A percentile compares a stretch with the other conserved stretches of the same genome.
These are phyloP conservation scores for Alloplasta piceator DNA, from an alignment of 2,888 invertebrate genomes.

Conservation along the genomic window DNA sequence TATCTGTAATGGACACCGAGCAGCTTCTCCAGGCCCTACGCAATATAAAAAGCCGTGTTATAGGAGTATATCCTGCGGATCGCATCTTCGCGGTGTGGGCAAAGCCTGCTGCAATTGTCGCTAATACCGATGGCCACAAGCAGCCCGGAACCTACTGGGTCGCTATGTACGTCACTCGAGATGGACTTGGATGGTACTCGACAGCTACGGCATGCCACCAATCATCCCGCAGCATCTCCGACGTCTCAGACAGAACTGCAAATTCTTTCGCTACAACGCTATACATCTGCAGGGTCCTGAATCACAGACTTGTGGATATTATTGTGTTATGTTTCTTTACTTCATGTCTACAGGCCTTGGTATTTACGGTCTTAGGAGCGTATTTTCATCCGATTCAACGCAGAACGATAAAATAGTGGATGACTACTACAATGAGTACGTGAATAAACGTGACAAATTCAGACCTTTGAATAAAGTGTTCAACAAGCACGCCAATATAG, in stretches of 20 bases:
- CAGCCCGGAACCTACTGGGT: constrained; percentile 44
- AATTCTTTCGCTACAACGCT: not conserved
- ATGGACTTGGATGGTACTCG: not conserved
- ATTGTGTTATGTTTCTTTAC: constrained; percentile 33
- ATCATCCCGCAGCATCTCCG: not conserved
- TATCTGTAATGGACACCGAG: not conserved
- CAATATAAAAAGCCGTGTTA: not conserved
- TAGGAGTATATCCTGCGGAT: constrained; percentile 25
- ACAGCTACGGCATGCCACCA: too few species aligned
- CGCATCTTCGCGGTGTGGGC: constrained; percentile 36
- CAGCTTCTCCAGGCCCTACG: not conserved
- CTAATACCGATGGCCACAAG: constrained; percentile 53
- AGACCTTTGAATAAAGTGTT: too few species aligned
- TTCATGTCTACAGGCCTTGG: constrained; percentile 5
- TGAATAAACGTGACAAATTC: not conserved
- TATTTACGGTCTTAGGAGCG: not conserved
- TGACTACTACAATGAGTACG: not conserved
- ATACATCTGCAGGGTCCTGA: constrained; percentile 5
- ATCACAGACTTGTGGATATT: constrained; percentile 20
- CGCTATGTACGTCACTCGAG: not conserved
- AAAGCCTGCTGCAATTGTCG: constrained; percentile 35
- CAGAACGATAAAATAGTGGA: constrained; percentile 2
- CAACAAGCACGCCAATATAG: too few species aligned
- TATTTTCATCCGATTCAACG: not conserved
- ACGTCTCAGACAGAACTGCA: not conserved